Conservation (phyloP, 64 coral and sea anemone genomes). For the Catalaphyllia jardinei region DNA sequence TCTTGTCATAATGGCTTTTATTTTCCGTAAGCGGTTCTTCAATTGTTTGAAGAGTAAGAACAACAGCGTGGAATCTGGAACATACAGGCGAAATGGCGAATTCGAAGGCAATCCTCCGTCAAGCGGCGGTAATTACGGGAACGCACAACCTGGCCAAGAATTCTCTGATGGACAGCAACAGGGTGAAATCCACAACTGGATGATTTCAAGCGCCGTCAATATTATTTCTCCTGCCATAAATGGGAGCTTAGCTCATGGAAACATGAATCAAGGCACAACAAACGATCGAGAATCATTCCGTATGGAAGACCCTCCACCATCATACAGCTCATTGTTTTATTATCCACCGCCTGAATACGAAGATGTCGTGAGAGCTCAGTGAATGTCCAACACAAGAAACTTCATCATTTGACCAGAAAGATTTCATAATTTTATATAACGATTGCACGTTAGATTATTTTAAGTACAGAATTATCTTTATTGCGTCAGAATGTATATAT, state of each 20-base stretch:
- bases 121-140: not conserved
- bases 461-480: not conserved
- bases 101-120: not conserved
- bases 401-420: not conserved
- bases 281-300: conserved; percentile 8
- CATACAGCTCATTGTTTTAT: conserved; percentile 39
- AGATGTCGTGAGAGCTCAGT: conserved; percentile 16
- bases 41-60: conserved; percentile 22
- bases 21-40: conserved; percentile 27
- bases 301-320: not conserved
- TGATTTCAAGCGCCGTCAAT: not conserved
- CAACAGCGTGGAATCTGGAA: conserved; percentile 8
- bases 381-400: not conserved
- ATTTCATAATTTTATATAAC: not conserved
- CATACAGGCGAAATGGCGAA: conserved; percentile 12
- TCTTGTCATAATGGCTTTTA: conserved; percentile 1
- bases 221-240: conserved; percentile 23
- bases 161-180: not conserved
- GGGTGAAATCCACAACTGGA: not conserved
- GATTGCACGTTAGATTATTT: not conserved
- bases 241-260: not conserved
- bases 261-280: not conserved
- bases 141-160: not conserved
- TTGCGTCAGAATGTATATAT: not conserved
- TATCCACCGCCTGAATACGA: conserved; percentile 43